phyloP scores from a whole-genome alignment of 2,113 vertebrate species.

The Henicopernis longicauda region DNA sequence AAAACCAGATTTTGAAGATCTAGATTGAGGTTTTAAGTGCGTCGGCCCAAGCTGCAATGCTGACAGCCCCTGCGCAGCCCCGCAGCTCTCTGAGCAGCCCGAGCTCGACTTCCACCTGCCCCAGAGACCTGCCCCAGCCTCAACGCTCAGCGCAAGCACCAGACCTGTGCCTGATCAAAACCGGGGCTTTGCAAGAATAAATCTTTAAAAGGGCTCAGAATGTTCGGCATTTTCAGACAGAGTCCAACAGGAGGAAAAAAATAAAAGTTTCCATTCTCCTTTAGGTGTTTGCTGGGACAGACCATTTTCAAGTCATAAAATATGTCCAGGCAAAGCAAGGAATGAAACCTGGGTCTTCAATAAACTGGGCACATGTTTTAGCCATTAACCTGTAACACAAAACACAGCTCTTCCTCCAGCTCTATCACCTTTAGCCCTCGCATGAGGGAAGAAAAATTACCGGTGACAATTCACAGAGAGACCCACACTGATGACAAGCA shows the following conservation, averaged over 20 bases:
- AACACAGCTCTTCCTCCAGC: neutral
- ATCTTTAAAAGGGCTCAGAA: neutral
- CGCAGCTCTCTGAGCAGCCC: fast-evolving
- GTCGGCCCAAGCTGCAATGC: neutral
- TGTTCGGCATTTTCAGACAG: neutral
- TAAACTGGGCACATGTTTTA: neutral
- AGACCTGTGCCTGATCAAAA: neutral
- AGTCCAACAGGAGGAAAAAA: neutral
- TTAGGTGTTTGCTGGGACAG: neutral
- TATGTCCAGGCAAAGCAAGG: neutral
- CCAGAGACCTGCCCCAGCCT: neutral
- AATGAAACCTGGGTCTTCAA: neutral
- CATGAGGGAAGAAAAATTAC: neutral
- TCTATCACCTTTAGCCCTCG: neutral
- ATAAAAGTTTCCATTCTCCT: neutral
- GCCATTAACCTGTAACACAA: neutral
- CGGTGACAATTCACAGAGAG: neutral
- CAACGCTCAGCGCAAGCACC: fast-evolving
- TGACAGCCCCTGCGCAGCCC: neutral
- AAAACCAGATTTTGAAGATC: neutral
- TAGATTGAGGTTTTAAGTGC: neutral
- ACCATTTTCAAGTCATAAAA: neutral
- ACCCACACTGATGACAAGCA: neutral
- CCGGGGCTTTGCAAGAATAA: too few species aligned
- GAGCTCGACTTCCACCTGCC: neutral